Percentiles rank a stretch among this genome's conserved stretches.
phyloP scores from a whole-genome alignment of 2,797 vertebrate genomes.

The Gymnodraco acuticeps region DNA sequence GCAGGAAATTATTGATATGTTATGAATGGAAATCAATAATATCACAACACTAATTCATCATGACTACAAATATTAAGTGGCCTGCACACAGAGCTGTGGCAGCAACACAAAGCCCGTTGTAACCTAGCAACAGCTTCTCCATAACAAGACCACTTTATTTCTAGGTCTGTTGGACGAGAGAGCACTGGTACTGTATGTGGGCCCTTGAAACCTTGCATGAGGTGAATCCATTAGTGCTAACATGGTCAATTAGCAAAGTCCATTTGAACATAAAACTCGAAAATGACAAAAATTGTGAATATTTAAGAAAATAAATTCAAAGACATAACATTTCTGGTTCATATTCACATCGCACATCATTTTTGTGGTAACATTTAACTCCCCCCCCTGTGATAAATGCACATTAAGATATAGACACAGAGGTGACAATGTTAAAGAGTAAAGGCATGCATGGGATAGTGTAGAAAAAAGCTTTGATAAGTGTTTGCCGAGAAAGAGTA shows the following conservation, averaged over 20 bases:
- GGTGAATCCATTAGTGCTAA: conserved; percentile 37
- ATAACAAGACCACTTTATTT: conserved; percentile 84
- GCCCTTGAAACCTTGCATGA: conserved; percentile 54
- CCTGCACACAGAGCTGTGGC: conserved; percentile 77
- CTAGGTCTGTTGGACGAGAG: conserved; percentile 72
- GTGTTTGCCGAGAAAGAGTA: conserved; percentile 20
- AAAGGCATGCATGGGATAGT: conserved; percentile 17
- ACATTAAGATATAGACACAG: conserved; percentile 11
- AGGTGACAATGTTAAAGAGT: conserved; percentile 19
- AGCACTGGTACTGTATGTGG: conserved; percentile 65
- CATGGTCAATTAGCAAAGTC: conserved; percentile 16
- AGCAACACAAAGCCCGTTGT: conserved; percentile 77
- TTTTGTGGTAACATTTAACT: conserved; percentile 14
- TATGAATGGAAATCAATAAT: conserved; percentile 76
- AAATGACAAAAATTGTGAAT: background rate
- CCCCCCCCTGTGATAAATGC: conserved; percentile 23
- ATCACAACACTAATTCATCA: conserved; percentile 71
- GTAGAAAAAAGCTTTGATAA: conserved; percentile 18
- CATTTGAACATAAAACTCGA: background rate
- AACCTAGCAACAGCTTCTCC: conserved; percentile 84
- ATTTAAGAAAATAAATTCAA: conserved; percentile 6
- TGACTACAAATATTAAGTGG: conserved; percentile 79
- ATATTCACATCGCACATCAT: background rate
- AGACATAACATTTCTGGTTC: background rate
- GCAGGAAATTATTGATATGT: conserved; percentile 63